These are phyloP conservation scores for Cariama cristata DNA, from an alignment of 2,113 vertebrate genomes.

Conservation along the genomic window DNA sequence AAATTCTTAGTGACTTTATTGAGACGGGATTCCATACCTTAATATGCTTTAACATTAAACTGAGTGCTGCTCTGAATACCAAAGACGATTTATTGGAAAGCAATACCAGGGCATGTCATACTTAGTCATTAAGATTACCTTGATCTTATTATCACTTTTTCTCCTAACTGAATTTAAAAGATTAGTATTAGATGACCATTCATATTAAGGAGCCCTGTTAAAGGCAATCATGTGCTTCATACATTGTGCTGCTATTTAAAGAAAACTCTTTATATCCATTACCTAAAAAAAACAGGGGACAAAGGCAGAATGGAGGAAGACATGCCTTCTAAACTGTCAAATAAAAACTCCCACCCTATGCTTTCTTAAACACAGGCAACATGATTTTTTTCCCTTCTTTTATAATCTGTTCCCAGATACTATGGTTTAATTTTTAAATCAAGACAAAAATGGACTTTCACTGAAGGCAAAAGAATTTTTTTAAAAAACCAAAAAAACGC, in stretches of 20 bases:
- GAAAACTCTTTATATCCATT: background rate
- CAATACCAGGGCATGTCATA: background rate
- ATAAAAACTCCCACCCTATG: background rate
- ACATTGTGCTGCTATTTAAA: background rate
- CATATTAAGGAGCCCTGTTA: background rate
- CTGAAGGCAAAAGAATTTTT: background rate
- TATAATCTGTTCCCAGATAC: background rate
- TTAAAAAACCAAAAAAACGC: background rate
- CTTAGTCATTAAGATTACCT: background rate
- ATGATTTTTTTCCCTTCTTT: background rate
- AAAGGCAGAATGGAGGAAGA: background rate
- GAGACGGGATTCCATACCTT: background rate
- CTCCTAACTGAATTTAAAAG: constrained; percentile 24
- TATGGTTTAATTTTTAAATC: background rate
- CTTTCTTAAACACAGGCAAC: background rate
- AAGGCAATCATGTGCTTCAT: background rate
- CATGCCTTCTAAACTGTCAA: background rate
- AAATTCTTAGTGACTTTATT: background rate
- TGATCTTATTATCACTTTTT: background rate
- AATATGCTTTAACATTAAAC: background rate
- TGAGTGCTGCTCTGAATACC: background rate
- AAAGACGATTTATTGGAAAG: constrained; percentile 44
- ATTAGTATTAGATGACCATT: background rate
- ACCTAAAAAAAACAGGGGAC: background rate
- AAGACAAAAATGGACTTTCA: background rate